A percentile compares a stretch with the other conserved stretches of the same genome.
Conservation (phyloP, 2,888 invertebrate species). For the Argyra leucocephala region DNA sequence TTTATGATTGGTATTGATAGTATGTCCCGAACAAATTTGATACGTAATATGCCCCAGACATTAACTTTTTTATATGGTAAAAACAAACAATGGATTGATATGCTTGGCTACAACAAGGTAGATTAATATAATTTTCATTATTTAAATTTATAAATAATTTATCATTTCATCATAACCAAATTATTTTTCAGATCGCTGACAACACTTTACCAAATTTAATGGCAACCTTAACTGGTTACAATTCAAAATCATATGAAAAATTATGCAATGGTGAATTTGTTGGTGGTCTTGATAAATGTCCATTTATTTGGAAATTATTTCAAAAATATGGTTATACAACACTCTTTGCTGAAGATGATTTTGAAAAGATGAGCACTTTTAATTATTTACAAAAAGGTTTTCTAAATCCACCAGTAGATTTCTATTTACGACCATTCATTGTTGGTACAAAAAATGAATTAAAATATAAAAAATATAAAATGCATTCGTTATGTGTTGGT, state of each 20-base stretch:
- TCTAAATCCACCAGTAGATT: slow-evolving; percentile 60
- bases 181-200: slow-evolving; percentile 57
- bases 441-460: slow-evolving; percentile 52
- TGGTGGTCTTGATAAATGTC: slow-evolving; percentile 55
- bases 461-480: slow-evolving; percentile 39
- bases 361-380: slow-evolving; percentile 33
- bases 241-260: slow-evolving; percentile 41
- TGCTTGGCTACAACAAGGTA: slow-evolving; percentile 60
- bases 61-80: slow-evolving; percentile 52
- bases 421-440: slow-evolving; percentile 63
- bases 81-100: slow-evolving; percentile 50
- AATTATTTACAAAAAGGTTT: slow-evolving; percentile 61
- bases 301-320: slow-evolving; percentile 67
- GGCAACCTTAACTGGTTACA: slow-evolving; percentile 63
- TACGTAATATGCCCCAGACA: slow-evolving; percentile 61
- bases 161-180: too few species aligned
- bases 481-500: slow-evolving; percentile 49
- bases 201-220: slow-evolving; percentile 82
- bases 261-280: slow-evolving; percentile 43
- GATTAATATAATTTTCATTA: too few species aligned
- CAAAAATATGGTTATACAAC: slow-evolving; percentile 59
- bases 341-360: slow-evolving; percentile 66
- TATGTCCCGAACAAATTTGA: slow-evolving; percentile 62
- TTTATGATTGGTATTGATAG: slow-evolving; percentile 73
- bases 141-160: too few species aligned